Percentiles rank a stretch among this genome's conserved stretches.
Evolutionary conservation across 2,888 invertebrate genomes (phyloP).

Genomic region (Phortica okadai): DNA sequence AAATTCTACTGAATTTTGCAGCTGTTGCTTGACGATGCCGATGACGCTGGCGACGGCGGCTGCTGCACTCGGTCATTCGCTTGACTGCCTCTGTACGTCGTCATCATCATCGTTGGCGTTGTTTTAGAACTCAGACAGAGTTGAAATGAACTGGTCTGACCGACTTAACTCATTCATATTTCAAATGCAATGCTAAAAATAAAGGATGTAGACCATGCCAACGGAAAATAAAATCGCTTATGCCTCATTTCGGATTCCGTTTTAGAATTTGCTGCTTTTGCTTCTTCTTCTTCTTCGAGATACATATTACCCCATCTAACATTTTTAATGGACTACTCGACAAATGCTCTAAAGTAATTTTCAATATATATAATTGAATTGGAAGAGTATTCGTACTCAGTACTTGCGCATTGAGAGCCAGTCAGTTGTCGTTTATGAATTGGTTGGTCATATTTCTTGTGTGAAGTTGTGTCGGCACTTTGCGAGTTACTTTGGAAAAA

Average conservation of each 20-base stretch:
- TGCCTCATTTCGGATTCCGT: constrained; percentile 28
- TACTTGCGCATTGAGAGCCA: neutral
- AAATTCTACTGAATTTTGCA: constrained; percentile 22
- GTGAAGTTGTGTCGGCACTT: neutral
- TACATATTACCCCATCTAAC: neutral
- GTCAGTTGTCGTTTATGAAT: neutral
- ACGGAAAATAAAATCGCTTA: constrained; percentile 23
- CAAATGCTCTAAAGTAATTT: neutral
- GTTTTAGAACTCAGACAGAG: neutral
- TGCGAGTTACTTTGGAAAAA: neutral
- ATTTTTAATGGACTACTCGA: neutral
- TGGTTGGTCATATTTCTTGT: neutral
- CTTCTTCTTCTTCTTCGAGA: neutral
- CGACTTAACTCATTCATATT: constrained; percentile 31
- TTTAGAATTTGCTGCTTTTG: neutral
- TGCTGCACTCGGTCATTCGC: neutral
- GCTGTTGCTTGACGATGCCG: constrained; percentile 21
- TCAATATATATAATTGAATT: neutral
- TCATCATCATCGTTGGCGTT: neutral
- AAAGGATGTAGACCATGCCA: constrained; percentile 16
- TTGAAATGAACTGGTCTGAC: neutral
- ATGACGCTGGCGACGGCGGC: neutral
- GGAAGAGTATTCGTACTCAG: neutral
- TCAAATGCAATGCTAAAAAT: constrained; percentile 20
- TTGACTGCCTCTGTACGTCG: constrained; percentile 1